These are phyloP conservation scores for Silurus aristotelis DNA, from an alignment of 2,797 vertebrate species.

Conservation along the genomic window DNA sequence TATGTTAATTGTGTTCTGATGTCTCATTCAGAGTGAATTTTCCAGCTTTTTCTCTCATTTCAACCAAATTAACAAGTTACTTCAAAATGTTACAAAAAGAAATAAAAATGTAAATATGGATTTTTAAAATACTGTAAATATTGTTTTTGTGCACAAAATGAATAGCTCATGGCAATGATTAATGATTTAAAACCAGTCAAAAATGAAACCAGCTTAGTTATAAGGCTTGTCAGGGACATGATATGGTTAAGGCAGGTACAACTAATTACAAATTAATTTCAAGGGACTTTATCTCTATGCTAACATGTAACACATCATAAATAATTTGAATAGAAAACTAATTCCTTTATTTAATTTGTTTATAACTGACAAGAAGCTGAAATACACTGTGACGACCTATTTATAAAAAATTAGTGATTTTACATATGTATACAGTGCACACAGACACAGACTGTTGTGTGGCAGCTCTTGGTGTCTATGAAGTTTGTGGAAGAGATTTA, in stretches of 20 bases:
- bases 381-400: neutral
- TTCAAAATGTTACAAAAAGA: neutral
- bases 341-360: neutral
- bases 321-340: neutral
- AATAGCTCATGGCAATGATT: neutral
- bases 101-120: too few species aligned
- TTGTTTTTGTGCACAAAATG: neutral
- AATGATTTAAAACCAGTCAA: neutral
- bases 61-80: neutral
- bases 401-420: neutral
- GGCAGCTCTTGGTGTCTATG: neutral
- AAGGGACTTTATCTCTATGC: neutral
- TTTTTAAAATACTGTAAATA: neutral
- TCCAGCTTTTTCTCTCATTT: neutral
- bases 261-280: neutral
- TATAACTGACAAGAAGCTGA: too few species aligned
- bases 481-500: neutral
- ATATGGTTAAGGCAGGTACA: neutral
- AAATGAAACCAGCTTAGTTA: neutral
- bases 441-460: neutral
- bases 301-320: neutral
- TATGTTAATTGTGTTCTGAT: neutral
- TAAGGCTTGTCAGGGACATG: neutral
- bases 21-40: neutral
- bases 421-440: neutral